Conservation (phyloP, 2,113 vertebrate species). For the Felis chaus region DNA sequence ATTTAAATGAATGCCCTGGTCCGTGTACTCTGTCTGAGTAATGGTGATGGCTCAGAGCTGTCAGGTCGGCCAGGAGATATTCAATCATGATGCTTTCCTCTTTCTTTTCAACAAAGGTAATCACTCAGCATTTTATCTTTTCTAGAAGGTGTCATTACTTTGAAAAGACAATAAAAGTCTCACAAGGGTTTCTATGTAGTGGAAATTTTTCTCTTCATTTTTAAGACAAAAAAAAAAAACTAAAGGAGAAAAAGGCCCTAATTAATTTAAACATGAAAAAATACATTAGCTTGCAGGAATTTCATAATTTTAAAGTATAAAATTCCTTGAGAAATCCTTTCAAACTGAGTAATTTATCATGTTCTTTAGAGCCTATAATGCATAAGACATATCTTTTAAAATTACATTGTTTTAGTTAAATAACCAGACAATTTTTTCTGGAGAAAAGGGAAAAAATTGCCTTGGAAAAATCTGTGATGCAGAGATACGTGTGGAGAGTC, state of each 20-base stretch:
- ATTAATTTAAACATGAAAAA: conserved; percentile 31
- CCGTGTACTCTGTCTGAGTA: neutral
- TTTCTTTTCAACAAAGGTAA: neutral
- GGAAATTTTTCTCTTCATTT: conserved; percentile 40
- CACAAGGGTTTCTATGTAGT: neutral
- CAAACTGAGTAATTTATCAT: neutral
- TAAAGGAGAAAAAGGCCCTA: neutral
- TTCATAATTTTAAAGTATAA: neutral
- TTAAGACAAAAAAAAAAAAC: neutral
- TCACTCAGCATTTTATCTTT: conserved; percentile 64
- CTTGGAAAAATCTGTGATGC: neutral
- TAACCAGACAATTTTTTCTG: neutral
- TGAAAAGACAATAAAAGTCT: conserved; percentile 45
- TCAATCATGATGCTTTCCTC: neutral
- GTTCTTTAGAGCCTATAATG: neutral
- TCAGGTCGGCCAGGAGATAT: neutral
- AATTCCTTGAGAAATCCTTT: conserved; percentile 34
- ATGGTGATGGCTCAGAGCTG: neutral
- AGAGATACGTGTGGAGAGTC: neutral
- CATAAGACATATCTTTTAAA: neutral
- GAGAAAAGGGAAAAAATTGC: neutral
- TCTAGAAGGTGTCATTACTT: conserved; percentile 50
- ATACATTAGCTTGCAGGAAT: neutral
- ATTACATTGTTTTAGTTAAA: neutral
- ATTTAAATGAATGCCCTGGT: neutral